Conservation (phyloP, 1,140 invertebrate species). For the Sipha flava region DNA sequence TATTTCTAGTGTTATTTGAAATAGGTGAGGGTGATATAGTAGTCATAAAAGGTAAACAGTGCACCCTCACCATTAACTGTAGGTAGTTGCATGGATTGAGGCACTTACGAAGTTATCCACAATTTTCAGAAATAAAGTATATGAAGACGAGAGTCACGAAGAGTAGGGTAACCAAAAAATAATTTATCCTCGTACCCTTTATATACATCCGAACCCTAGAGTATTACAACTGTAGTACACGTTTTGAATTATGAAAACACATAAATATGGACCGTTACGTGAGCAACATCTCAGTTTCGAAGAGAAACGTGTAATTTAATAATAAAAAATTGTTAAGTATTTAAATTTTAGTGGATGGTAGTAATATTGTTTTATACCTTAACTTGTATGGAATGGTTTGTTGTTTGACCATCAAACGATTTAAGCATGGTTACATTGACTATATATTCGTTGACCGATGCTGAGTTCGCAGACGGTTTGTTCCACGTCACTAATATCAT, state of each 20-base stretch:
- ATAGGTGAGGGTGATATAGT: constrained; percentile 6
- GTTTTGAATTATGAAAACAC: constrained; percentile 10
- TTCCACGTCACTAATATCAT: constrained; percentile 61
- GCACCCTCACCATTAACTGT: neutral
- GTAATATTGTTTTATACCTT: constrained; percentile 36
- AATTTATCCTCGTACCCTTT: constrained; percentile 5
- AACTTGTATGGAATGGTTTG: constrained; percentile 37
- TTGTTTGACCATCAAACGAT: constrained; percentile 55
- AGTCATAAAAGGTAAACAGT: neutral
- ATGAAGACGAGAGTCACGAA: neutral
- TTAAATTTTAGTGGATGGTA: neutral
- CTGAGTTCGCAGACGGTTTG: constrained; percentile 52
- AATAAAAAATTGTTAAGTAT: neutral
- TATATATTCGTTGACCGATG: constrained; percentile 57
- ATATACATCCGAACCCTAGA: neutral
- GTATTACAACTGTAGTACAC: neutral
- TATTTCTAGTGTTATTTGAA: neutral
- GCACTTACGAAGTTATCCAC: neutral
- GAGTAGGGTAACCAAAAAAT: neutral
- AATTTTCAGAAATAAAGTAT: neutral
- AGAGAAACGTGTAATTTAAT: neutral
- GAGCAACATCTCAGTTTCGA: neutral
- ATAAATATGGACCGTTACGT: neutral
- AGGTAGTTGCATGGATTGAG: neutral
- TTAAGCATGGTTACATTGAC: constrained; percentile 62